phyloP scores from a whole-genome alignment of 2,113 vertebrate genomes.

The Gymnorhina tibicen region DNA sequence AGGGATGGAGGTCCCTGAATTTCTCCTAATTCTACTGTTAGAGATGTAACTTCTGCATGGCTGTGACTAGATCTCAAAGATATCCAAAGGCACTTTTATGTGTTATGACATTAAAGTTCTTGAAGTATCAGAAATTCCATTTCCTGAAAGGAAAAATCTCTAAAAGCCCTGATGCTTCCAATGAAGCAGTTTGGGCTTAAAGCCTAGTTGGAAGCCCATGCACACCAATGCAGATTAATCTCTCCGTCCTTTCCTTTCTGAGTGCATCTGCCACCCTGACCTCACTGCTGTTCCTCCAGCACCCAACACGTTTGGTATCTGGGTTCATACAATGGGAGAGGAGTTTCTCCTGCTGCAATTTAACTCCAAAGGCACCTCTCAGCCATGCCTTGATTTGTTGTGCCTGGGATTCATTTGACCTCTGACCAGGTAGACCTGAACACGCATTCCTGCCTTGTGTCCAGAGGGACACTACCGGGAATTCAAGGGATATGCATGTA shows the following conservation, averaged over 20 bases:
- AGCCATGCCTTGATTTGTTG: background rate
- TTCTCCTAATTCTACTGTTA: background rate
- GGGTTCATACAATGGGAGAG: background rate
- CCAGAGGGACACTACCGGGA: background rate
- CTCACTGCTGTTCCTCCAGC: background rate
- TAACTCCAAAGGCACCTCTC: background rate
- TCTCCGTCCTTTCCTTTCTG: background rate
- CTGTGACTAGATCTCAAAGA: background rate
- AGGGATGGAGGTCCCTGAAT: background rate
- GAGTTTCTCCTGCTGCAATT: background rate
- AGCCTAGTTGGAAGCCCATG: fast-evolving
- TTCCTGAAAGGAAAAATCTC: background rate
- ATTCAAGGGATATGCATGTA: background rate
- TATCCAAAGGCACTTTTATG: background rate
- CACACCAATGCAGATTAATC: background rate
- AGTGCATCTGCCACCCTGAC: background rate
- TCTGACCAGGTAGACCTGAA: background rate
- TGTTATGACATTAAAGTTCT: background rate
- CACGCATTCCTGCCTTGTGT: background rate
- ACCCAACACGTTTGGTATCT: fast-evolving
- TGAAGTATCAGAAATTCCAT: background rate
- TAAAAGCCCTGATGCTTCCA: background rate
- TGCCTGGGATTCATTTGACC: background rate
- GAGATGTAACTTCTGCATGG: background rate
- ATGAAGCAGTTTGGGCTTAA: background rate